Conservation (phyloP, 2,888 invertebrate species). For the Stenichneumon culpator region DNA sequence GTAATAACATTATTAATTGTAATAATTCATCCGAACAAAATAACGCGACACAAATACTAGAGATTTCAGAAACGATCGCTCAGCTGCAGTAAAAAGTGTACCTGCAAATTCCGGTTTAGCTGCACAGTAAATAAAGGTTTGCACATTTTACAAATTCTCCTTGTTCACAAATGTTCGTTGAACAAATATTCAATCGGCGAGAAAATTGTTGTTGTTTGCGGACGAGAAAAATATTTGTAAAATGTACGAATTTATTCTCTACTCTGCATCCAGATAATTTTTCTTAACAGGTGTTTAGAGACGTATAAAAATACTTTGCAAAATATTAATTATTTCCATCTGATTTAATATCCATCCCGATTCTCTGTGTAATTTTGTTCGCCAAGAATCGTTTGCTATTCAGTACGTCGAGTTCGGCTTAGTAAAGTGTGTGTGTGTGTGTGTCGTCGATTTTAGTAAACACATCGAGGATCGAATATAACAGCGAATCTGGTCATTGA, state of each 20-base stretch:
- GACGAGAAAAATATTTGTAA: too few relatives aligned
- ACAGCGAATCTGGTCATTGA: constrained; percentile 54
- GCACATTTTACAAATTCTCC: too few relatives aligned
- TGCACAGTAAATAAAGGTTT: too few relatives aligned
- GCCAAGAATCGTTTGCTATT: background rate
- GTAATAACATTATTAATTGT: background rate
- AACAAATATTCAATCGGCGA: too few relatives aligned
- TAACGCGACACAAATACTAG: background rate
- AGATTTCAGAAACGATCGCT: too few relatives aligned
- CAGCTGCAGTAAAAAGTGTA: too few relatives aligned
- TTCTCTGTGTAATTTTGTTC: background rate
- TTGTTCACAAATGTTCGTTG: too few relatives aligned
- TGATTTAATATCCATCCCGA: background rate
- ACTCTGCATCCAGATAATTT: background rate
- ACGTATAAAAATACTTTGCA: background rate
- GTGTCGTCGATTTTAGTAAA: constrained; percentile 23
- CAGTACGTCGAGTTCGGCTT: constrained; percentile 4
- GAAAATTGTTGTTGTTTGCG: too few relatives aligned
- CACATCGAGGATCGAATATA: background rate
- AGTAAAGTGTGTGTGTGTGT: background rate
- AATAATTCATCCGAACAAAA: background rate
- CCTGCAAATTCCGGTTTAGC: too few relatives aligned
- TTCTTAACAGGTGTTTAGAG: background rate
- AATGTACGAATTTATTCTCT: background rate
- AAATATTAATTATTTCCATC: background rate